These are phyloP conservation scores for Eupithecia dodoneata DNA, from an alignment of 2,888 invertebrate genomes.

Conservation along the genomic window DNA sequence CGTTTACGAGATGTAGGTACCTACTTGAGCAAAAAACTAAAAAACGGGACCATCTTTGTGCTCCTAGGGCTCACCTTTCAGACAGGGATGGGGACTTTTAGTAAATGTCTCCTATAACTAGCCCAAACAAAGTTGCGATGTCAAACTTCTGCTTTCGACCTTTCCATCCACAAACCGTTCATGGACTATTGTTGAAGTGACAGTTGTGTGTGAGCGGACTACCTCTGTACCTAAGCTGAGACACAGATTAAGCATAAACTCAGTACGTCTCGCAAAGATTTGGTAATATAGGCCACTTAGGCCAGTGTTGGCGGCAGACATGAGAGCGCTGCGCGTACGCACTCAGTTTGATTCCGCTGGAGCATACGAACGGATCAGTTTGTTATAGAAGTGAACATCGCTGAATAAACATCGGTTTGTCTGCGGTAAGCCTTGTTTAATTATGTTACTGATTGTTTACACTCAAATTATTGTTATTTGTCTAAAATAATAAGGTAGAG, in stretches of 20 bases:
- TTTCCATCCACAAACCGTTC: too few species aligned
- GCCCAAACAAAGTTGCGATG: too few species aligned
- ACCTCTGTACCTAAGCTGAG: background rate
- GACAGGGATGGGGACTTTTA: too few species aligned
- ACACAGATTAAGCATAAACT: background rate
- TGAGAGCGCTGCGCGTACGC: slow-evolving; percentile 35
- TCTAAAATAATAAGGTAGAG: background rate
- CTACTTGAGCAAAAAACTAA: too few species aligned
- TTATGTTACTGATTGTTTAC: slow-evolving; percentile 11
- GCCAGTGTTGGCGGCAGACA: slow-evolving; percentile 12
- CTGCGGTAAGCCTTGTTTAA: slow-evolving; percentile 34
- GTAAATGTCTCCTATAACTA: too few species aligned
- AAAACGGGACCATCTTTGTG: too few species aligned
- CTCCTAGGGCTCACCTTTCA: too few species aligned
- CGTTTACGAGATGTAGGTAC: too few species aligned
- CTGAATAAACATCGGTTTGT: slow-evolving; percentile 26
- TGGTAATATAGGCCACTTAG: slow-evolving; percentile 19
- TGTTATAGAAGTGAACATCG: slow-evolving; percentile 15
- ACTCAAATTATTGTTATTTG: slow-evolving; percentile 1
- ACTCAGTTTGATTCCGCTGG: slow-evolving; percentile 27
- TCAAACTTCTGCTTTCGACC: too few species aligned
- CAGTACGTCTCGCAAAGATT: slow-evolving; percentile 4
- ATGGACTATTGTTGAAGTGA: background rate
- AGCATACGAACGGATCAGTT: slow-evolving; percentile 24
- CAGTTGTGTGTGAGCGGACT: background rate